A percentile compares a stretch with the other conserved stretches of the same genome.
phyloP scores from a whole-genome alignment of 92 coral and sea anemone genomes.

The Epizoanthus scotinus region DNA sequence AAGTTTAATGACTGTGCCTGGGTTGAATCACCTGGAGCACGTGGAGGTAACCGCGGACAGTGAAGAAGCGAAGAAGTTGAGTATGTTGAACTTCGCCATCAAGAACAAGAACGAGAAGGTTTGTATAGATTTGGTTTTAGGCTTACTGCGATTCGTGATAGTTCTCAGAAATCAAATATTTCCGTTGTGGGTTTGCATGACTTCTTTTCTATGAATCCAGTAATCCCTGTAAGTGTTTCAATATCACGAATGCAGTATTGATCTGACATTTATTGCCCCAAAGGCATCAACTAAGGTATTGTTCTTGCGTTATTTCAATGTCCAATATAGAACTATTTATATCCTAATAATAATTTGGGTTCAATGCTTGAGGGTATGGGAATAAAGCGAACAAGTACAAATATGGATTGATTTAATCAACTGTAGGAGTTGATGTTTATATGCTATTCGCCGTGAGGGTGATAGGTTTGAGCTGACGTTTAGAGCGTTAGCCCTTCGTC shows the following conservation, averaged over 20 bases:
- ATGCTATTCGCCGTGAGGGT: no score
- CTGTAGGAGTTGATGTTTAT: no score
- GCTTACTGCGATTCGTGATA: background rate
- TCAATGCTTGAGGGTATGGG: no score
- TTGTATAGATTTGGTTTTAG: constrained; percentile 7
- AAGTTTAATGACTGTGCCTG: constrained; percentile 71
- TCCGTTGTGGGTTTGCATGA: background rate
- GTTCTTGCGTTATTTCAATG: background rate
- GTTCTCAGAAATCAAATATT: background rate
- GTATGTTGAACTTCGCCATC: constrained; percentile 78
- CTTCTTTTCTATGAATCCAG: background rate
- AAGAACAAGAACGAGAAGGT: constrained; percentile 76
- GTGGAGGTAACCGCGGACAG: constrained; percentile 43
- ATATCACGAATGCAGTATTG: background rate
- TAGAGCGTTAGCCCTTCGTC: no score
- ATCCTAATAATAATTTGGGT: background rate
- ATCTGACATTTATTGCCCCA: background rate
- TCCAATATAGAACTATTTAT: background rate
- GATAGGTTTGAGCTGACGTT: no score
- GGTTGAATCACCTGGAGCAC: constrained; percentile 20
- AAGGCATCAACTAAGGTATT: background rate
- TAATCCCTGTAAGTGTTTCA: background rate
- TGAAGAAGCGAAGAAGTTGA: constrained; percentile 59
- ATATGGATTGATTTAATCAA: no score
- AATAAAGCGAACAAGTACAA: no score